A percentile compares a stretch with the other conserved stretches of the same genome.
Conservation (phyloP, 2,113 vertebrate genomes). For the Lycocorax pyrrhopterus region DNA sequence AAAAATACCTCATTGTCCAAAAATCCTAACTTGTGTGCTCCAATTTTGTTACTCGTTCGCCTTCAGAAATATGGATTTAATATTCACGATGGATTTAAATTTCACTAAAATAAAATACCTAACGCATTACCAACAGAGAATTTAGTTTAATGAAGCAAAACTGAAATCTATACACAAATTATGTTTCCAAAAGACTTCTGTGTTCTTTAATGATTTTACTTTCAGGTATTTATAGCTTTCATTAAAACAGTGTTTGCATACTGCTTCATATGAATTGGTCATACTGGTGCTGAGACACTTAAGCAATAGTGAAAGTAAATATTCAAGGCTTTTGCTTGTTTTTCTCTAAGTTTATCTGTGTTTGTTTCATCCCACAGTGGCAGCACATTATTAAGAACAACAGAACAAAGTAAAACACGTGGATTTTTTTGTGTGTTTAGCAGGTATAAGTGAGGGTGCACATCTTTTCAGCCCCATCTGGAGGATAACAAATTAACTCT, state of each 20-base stretch:
- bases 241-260: background rate
- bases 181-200: background rate
- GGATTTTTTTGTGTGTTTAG: background rate
- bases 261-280: background rate
- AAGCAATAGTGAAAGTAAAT: background rate
- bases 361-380: background rate
- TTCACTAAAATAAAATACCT: constrained; percentile 22
- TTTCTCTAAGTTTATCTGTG: background rate
- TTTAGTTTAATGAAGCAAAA: constrained; percentile 1
- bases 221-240: constrained; percentile 21
- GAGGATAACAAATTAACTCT: constrained; percentile 19
- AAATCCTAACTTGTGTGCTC: constrained; percentile 4
- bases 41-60: background rate
- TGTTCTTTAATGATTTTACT: background rate
- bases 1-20: constrained; percentile 36
- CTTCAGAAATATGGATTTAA: constrained; percentile 52
- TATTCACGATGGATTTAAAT: constrained; percentile 33
- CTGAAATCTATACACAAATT: background rate
- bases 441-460: background rate
- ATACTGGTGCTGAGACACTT: background rate
- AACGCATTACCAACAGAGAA: background rate
- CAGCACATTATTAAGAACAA: background rate
- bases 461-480: background rate
- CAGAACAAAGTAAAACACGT: background rate
- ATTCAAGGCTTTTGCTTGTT: background rate